Conservation (phyloP, 2,888 invertebrate species). For the Steinernema hermaphroditum region DNA sequence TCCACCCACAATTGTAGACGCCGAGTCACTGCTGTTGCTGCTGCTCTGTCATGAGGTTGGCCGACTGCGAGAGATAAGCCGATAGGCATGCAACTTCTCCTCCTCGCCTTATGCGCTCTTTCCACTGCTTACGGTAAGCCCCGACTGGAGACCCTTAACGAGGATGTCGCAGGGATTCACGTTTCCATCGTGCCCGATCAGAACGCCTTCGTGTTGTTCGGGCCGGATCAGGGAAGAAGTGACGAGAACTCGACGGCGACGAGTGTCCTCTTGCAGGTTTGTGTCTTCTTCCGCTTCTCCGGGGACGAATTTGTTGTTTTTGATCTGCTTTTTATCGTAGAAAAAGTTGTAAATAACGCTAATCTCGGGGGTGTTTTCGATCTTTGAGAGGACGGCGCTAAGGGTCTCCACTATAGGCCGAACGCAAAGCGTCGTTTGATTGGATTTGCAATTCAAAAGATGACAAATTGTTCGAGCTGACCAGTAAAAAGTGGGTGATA, state of each 20-base stretch:
- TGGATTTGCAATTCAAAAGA: too few species aligned
- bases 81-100: neutral
- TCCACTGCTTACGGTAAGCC: neutral
- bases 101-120: neutral
- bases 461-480: too few species aligned
- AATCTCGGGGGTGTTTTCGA: neutral
- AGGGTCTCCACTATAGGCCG: too few species aligned
- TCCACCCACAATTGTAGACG: slow-evolving; percentile 2
- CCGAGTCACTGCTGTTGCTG: neutral
- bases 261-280: slow-evolving; percentile 6
- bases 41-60: neutral
- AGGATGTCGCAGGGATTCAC: neutral
- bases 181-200: slow-evolving; percentile 7
- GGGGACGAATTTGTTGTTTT: neutral
- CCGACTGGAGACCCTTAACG: neutral
- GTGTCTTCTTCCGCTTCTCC: neutral
- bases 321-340: neutral
- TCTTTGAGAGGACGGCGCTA: neutral
- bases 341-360: neutral
- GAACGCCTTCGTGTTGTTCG: slow-evolving; percentile 8
- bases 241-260: slow-evolving; percentile 6
- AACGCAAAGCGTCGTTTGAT: too few species aligned
- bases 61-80: neutral
- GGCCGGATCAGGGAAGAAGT: neutral
- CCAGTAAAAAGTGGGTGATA: too few species aligned